Percentiles rank a stretch among this genome's conserved stretches.
These are phyloP conservation scores for Tetramorium bicarinatum DNA, from an alignment of 2,888 invertebrate species.

Conservation along the genomic window DNA sequence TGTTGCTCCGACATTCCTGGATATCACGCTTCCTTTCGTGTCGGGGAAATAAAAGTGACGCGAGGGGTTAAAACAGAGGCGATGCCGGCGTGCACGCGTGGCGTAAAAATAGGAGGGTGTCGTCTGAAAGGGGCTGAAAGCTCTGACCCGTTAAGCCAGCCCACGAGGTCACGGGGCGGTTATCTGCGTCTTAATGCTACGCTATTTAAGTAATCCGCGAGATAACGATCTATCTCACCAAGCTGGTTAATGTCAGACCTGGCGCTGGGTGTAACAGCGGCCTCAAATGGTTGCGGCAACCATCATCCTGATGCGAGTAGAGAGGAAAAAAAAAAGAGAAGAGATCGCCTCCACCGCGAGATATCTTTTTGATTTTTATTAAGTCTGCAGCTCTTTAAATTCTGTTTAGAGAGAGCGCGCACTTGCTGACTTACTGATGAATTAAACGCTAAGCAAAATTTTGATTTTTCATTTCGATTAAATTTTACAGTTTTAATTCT, in stretches of 20 bases:
- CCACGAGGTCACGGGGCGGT: constrained; percentile 41
- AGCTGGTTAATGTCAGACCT: constrained; percentile 37
- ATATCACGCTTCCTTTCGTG: constrained; percentile 49
- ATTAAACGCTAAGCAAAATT: neutral
- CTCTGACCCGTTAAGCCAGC: constrained; percentile 49
- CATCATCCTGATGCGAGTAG: constrained; percentile 2
- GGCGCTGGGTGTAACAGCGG: constrained; percentile 18
- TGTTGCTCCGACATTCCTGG: constrained; percentile 56
- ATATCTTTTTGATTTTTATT: neutral
- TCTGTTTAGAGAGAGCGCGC: neutral
- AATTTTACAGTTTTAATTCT: neutral
- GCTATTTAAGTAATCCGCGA: constrained; percentile 52
- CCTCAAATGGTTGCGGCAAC: neutral
- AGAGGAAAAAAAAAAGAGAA: neutral
- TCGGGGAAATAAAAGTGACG: constrained; percentile 55
- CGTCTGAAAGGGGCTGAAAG: constrained; percentile 48
- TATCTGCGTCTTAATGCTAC: constrained; percentile 52
- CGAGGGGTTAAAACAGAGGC: constrained; percentile 38
- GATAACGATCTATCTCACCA: constrained; percentile 46
- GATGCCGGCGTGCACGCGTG: constrained; percentile 27
- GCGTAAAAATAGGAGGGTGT: constrained; percentile 51
- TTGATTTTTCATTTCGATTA: neutral
- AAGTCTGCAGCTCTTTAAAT: neutral
- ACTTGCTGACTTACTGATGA: neutral
- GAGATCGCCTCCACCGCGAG: neutral